Evolutionary conservation across 2,113 vertebrate genomes (phyloP).

Genomic region (Melanocharis versteri): DNA sequence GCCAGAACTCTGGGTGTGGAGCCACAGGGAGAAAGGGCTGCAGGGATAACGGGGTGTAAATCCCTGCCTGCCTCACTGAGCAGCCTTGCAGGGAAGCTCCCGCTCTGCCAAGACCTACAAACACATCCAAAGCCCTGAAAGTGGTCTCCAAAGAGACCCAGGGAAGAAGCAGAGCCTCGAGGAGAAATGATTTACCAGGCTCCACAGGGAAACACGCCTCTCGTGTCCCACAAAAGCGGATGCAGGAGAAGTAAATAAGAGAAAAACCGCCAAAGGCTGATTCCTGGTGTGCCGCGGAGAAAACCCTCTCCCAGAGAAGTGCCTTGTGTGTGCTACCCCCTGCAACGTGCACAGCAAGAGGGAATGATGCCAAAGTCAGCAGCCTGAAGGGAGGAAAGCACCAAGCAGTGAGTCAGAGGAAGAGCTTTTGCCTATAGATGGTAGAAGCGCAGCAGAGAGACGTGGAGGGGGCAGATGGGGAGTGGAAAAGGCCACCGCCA

Average conservation of each 20-base stretch:
- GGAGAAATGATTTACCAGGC: neutral
- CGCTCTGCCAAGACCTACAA: neutral
- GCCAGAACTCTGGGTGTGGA: accelerated
- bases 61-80: neutral
- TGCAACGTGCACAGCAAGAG: neutral
- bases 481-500: neutral
- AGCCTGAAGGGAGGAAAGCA: neutral
- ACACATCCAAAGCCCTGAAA: accelerated
- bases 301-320: neutral
- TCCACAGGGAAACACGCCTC: neutral
- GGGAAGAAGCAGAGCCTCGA: neutral
- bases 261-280: neutral
- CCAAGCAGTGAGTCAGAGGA: neutral
- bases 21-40: neutral
- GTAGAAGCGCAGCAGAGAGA: neutral
- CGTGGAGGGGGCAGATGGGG: neutral
- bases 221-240: accelerated
- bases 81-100: neutral
- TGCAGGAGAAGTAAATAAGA: neutral
- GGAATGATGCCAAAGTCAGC: neutral
- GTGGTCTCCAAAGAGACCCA: neutral
- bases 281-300: neutral
- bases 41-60: neutral
- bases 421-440: constrained; percentile 46
- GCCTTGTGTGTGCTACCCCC: neutral